Evolutionary conservation across 1,140 invertebrate genomes (phyloP).

Genomic region (Ceratitis capitata): DNA sequence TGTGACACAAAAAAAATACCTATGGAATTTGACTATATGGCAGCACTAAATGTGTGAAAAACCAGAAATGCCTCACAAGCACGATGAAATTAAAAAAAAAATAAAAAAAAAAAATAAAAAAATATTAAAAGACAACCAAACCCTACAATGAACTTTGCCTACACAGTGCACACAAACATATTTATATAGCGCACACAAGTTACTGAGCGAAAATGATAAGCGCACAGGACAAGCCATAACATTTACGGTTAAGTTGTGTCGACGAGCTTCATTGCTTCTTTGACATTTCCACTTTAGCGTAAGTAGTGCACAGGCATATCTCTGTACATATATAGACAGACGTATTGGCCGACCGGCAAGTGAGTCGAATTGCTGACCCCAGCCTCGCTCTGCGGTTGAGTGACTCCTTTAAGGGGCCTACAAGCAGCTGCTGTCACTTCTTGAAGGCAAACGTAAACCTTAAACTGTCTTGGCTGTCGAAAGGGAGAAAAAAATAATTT

Average conservation of each 20-base stretch:
- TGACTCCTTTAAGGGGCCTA: slow-evolving; percentile 4
- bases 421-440: slow-evolving; percentile 9
- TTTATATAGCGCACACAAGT: neutral
- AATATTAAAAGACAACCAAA: neutral
- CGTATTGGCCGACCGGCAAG: neutral
- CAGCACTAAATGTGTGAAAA: neutral
- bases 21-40: neutral
- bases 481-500: slow-evolving; percentile 3
- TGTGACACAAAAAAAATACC: neutral
- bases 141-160: neutral
- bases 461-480: neutral
- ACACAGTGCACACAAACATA: neutral
- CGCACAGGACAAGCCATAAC: neutral
- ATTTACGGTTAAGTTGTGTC: slow-evolving; percentile 9
- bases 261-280: neutral
- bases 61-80: neutral
- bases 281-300: neutral
- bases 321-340: neutral
- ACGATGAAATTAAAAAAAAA: neutral
- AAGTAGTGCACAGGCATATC: neutral
- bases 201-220: neutral
- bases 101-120: neutral
- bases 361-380: neutral
- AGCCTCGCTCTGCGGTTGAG: neutral
- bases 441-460: neutral